Base-by-base conservation (phyloP, 2,888 invertebrate species). In the Drosophila atripex region DNA sequence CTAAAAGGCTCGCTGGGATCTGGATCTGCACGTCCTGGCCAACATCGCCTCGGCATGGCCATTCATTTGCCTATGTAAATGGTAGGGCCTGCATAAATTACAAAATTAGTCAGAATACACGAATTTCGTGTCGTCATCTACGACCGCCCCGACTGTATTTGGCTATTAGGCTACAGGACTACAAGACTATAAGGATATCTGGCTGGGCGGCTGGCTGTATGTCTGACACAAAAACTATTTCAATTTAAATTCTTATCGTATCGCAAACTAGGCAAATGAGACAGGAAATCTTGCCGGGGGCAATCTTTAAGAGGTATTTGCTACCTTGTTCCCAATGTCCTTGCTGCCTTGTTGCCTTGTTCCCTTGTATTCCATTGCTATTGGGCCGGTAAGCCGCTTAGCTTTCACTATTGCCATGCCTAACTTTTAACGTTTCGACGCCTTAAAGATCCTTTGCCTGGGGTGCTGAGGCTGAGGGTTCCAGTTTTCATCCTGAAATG, bases 361-460 rank as follows among this genome's bases (percentile, higher is more conserved):
- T 61, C 61, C 41, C 35, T 5, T 45, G 51, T 47, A 41, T 51
- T 46, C 52, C 53, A 57, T 50, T 73, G 71, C 58, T 32, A 41
- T 63, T 63, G 60, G 52, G 47, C 63, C 57, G 39, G 39, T 84
- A 83, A 83, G 79, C 83, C 69, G 82, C 83, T 83, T 84, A 83
- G 65, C 75, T 70, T 69, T 58, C 32, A 72, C 71, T 78, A 73
- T 79, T 78, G 78, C 75, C 75, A 46, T 69, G 68, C 65, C 80
- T 80, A 86, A 84, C 84, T 86, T 85, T 85, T 79, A 76, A 75
- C 86, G 74, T 86, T 83, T 79, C 73, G 60, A 77, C 73, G 78
- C 70, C 84, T 86, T 82, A 63, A 73, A 82, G 64, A 55, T 60
- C 30, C 56, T 57, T 35, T 32, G n/a, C 23, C 47, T 35, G 8